Conservation (phyloP, 1,140 invertebrate species). For the Pachypeltis micranthus region DNA sequence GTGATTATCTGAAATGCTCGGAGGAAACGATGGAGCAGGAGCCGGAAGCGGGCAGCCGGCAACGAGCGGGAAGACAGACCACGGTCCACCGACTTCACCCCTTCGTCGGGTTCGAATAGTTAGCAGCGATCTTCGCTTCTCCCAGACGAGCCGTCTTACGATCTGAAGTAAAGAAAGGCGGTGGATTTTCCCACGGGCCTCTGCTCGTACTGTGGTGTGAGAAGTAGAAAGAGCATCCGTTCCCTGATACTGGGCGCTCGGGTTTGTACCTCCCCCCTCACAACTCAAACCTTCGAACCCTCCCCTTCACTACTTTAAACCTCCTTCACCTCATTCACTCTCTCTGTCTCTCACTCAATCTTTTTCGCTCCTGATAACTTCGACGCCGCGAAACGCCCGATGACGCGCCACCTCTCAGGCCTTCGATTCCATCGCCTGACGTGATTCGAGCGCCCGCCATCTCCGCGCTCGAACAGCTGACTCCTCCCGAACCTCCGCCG, state of each 20-base stretch:
- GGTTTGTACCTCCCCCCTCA: not conserved
- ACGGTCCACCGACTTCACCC: not conserved
- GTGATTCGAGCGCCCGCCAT: too few relatives aligned
- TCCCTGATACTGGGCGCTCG: constrained; percentile 18
- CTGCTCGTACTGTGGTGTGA: constrained; percentile 23
- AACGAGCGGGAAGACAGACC: not conserved
- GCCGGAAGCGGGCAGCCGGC: constrained; percentile 14
- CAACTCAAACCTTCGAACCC: not conserved
- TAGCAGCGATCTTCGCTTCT: not conserved
- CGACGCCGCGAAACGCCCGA: too few relatives aligned
- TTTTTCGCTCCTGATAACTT: too few relatives aligned
- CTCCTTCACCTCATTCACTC: too few relatives aligned
- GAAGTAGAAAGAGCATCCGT: constrained; percentile 29
- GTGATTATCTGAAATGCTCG: not conserved
- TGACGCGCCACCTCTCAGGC: too few relatives aligned
- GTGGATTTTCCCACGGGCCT: constrained; percentile 27
- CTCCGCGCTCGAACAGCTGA: too few relatives aligned
- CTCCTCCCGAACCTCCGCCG: too few relatives aligned
- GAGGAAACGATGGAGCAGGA: constrained; percentile 6
- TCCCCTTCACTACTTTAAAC: not conserved
- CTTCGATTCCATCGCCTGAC: too few relatives aligned
- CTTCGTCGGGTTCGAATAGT: not conserved
- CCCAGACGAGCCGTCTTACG: not conserved
- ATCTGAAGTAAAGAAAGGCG: constrained; percentile 20
- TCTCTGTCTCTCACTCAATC: too few relatives aligned